Conservation (phyloP, 35 echinoderm and acorn worm species). For the Hemicentrotus pulcherrimus region DNA sequence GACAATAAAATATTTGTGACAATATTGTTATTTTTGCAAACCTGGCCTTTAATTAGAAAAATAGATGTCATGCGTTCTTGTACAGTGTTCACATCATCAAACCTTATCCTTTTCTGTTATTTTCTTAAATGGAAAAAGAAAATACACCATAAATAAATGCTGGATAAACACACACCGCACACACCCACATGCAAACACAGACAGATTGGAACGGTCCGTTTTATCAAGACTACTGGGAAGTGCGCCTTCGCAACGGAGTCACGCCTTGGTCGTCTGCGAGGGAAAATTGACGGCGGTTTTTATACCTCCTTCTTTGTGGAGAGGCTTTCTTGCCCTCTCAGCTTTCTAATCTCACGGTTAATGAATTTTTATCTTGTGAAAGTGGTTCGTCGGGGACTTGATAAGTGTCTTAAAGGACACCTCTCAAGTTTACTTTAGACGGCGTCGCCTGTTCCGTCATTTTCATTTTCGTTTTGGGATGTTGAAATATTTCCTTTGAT, state of each 20-base stretch:
- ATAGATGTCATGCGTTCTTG: too few species aligned
- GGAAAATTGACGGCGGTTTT: not conserved
- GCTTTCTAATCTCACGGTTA: conserved; percentile 17
- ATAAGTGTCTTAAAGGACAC: conserved; percentile 11
- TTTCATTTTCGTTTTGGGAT: conserved; percentile 11
- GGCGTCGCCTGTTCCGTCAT: not conserved
- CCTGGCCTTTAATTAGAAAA: too few species aligned
- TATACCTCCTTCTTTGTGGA: not conserved
- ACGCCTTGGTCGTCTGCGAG: not conserved
- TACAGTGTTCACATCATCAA: too few species aligned
- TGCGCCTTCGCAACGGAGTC: not conserved
- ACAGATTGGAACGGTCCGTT: not conserved
- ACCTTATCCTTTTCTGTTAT: too few species aligned
- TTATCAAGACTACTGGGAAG: not conserved
- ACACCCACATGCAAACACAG: not conserved
- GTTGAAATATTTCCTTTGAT: not conserved
- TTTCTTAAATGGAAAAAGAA: not conserved
- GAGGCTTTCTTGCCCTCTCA: not conserved
- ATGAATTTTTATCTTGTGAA: conserved; percentile 5
- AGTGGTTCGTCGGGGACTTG: not conserved
- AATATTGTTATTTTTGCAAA: too few species aligned
- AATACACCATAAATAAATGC: not conserved
- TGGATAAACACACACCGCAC: not conserved
- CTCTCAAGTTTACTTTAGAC: not conserved
- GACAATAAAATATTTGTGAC: too few species aligned